phyloP scores from a whole-genome alignment of 1,140 invertebrate genomes.

The Episyrphus balteatus region DNA sequence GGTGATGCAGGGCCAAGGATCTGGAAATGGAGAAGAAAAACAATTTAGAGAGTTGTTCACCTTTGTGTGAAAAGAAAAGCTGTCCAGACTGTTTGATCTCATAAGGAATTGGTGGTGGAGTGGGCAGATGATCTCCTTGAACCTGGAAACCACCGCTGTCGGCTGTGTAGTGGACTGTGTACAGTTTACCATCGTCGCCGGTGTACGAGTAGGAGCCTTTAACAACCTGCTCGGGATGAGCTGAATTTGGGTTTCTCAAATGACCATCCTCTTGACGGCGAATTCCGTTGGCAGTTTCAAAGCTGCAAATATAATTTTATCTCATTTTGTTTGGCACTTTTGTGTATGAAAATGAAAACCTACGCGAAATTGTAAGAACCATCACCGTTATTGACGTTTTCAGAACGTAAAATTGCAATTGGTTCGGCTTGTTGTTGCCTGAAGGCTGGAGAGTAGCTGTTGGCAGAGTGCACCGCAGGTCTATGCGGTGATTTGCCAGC shows the following conservation, averaged over 20 bases:
- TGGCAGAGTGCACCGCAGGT: background rate
- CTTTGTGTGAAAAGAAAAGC: background rate
- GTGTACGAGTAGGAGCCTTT: constrained; percentile 51
- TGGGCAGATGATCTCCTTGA: constrained; percentile 67
- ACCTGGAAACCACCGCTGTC: constrained; percentile 48
- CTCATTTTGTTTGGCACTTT: background rate
- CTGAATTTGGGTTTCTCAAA: constrained; percentile 37
- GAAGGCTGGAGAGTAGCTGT: background rate
- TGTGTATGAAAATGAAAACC: constrained; percentile 13
- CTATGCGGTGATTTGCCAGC: constrained; percentile 1
- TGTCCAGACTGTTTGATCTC: constrained; percentile 41
- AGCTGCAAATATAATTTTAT: constrained; percentile 33
- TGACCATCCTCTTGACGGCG: constrained; percentile 43
- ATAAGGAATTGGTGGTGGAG: constrained; percentile 45
- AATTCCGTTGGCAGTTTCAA: constrained; percentile 49
- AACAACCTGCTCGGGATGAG: constrained; percentile 45
- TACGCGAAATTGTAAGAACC: constrained; percentile 49
- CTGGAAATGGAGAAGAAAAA: background rate
- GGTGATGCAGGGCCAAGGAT: constrained; percentile 2
- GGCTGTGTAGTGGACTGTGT: constrained; percentile 58
- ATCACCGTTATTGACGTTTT: constrained; percentile 40
- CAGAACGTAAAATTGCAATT: constrained; percentile 43
- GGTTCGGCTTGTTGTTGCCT: constrained; percentile 17
- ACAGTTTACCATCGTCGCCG: constrained; percentile 47
- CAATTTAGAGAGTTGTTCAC: background rate